A percentile compares a stretch with the other conserved stretches of the same genome.
Evolutionary conservation across 2,113 vertebrate species (phyloP).

Genomic region (Zosterops hypoxanthus): DNA sequence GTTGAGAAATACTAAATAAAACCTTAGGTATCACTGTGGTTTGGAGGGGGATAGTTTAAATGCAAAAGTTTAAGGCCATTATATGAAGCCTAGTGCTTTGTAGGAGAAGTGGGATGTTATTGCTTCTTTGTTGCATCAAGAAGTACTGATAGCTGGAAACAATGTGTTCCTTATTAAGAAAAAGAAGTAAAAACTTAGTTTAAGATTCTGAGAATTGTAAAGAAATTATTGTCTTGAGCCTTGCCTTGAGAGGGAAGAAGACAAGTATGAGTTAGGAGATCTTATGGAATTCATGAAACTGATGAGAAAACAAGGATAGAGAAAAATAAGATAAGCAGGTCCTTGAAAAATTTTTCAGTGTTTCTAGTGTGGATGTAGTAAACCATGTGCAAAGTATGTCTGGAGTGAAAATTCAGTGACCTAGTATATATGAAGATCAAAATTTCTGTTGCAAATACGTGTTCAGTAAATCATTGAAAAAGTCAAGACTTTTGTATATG

Average conservation of each 20-base stretch:
- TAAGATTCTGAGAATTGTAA: neutral
- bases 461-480: neutral
- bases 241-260: neutral
- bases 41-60: neutral
- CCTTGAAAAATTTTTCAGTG: neutral
- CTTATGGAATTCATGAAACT: neutral
- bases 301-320: neutral
- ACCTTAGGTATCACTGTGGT: neutral
- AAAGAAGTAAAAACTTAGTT: neutral
- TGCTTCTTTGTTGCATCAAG: neutral
- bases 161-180: neutral
- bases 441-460: neutral
- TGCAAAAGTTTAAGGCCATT: neutral
- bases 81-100: neutral
- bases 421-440: neutral
- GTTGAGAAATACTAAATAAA: neutral
- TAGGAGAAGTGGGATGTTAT: neutral
- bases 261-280: neutral
- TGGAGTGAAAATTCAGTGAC: neutral
- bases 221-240: neutral
- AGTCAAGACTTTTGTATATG: neutral
- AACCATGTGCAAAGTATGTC: neutral
- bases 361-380: neutral
- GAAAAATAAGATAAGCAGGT: neutral
- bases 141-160: neutral